These are phyloP conservation scores for Frankliniella fusca DNA, from an alignment of 2,888 invertebrate genomes.

Conservation along the genomic window DNA sequence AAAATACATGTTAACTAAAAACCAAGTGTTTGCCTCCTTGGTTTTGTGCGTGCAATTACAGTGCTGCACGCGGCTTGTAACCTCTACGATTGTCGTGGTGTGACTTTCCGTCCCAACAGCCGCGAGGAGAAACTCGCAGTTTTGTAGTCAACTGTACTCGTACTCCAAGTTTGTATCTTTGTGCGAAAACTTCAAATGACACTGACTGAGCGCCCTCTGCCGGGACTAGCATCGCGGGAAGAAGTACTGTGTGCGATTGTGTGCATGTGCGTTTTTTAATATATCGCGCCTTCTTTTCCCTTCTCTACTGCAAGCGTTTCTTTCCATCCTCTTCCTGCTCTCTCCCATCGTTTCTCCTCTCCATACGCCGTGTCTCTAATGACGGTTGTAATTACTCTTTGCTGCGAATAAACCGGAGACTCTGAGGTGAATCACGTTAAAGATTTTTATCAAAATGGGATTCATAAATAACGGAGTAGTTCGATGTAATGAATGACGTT, in stretches of 20 bases:
- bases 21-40: too few species aligned
- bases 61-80: too few species aligned
- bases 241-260: neutral
- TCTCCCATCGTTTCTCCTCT: neutral
- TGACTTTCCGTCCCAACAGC: too few species aligned
- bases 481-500: constrained; percentile 20
- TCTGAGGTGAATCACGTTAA: neutral
- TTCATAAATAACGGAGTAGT: constrained; percentile 26
- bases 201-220: neutral
- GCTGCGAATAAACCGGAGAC: neutral
- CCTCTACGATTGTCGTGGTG: too few species aligned
- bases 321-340: too few species aligned
- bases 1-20: too few species aligned
- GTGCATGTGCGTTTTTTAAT: too few species aligned
- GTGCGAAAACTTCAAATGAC: constrained; percentile 1
- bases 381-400: constrained; percentile 14
- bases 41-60: too few species aligned
- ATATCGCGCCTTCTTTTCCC: too few species aligned
- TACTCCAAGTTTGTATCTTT: neutral
- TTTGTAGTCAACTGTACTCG: too few species aligned
- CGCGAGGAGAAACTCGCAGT: too few species aligned
- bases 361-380: constrained; percentile 16
- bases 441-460: constrained; percentile 23
- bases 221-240: neutral
- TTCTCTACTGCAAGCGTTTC: too few species aligned